Evolutionary conservation across 92 coral and sea anemone species (phyloP).

Genomic region (Epizoanthus illoricatus): DNA sequence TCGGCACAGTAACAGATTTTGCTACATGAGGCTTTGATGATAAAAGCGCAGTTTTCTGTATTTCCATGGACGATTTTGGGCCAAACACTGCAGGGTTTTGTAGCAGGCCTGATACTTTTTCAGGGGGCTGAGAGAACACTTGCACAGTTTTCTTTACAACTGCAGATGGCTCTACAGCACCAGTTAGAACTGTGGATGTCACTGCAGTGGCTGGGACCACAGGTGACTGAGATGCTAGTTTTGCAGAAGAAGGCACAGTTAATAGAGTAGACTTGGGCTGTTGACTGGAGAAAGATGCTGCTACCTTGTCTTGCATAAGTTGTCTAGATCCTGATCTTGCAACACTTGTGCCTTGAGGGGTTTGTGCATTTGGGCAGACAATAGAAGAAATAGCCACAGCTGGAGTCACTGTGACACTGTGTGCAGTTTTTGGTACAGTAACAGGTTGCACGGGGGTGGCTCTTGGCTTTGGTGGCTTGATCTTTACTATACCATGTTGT

Average conservation of each 20-base stretch:
- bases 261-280: neutral
- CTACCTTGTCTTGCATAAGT: neutral
- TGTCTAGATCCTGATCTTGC: neutral
- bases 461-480: constrained; percentile 9
- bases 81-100: no score
- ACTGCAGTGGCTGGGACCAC: neutral
- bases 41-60: neutral
- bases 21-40: neutral
- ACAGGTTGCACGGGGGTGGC: neutral
- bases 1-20: neutral
- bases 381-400: neutral
- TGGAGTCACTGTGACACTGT: neutral
- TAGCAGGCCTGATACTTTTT: no score
- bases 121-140: constrained; percentile 20
- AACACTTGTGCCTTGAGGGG: neutral
- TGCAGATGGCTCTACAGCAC: neutral
- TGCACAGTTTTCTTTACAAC: constrained; percentile 30
- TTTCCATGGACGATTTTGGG: neutral
- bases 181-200: neutral
- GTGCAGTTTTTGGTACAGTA: neutral
- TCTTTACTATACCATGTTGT: constrained; percentile 37
- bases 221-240: neutral
- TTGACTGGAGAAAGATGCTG: neutral
- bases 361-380: no score
- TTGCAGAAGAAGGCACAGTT: constrained; percentile 1